A percentile compares a stretch with the other conserved stretches of the same genome.
Evolutionary conservation across 2,888 invertebrate genomes (phyloP).

Genomic region (Macaria notata): DNA sequence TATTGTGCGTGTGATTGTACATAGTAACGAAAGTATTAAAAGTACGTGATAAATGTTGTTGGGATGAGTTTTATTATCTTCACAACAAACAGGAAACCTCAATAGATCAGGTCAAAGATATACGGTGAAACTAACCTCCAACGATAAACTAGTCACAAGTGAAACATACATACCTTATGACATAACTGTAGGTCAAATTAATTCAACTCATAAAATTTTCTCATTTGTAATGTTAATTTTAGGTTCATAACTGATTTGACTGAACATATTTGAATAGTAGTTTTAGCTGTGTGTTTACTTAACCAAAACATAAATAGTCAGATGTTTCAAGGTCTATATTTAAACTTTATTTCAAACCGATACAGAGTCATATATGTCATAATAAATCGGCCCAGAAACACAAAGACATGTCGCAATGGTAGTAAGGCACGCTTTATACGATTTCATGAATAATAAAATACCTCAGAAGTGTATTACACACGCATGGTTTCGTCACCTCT

Average conservation of each 20-base stretch:
- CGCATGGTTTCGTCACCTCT: slow-evolving; percentile 27
- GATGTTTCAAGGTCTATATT: too few relatives aligned
- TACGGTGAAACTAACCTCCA: too few relatives aligned
- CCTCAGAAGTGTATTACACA: slow-evolving; percentile 19
- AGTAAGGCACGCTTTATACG: slow-evolving; percentile 23
- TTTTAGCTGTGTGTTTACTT: too few relatives aligned
- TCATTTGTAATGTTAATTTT: too few relatives aligned
- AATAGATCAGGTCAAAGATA: too few relatives aligned
- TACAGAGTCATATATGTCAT: slow-evolving; percentile 4
- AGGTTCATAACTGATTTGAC: too few relatives aligned
- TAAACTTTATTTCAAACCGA: too few relatives aligned
- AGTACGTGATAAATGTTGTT: slow-evolving; percentile 56
- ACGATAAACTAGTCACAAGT: slow-evolving; percentile 1
- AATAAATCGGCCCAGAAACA: slow-evolving; percentile 23
- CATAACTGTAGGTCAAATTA: slow-evolving; percentile 6
- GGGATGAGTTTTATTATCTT: slow-evolving; percentile 28
- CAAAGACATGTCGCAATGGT: slow-evolving; percentile 29
- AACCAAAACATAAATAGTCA: too few relatives aligned
- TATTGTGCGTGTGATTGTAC: slow-evolving; percentile 61
- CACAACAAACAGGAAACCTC: too few relatives aligned
- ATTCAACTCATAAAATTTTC: too few relatives aligned
- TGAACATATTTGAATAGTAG: too few relatives aligned
- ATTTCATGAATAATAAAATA: slow-evolving; percentile 27
- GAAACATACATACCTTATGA: slow-evolving; percentile 1
- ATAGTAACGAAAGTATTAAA: slow-evolving; percentile 76